These are phyloP conservation scores for Drosophila suboccidentalis DNA, from an alignment of 2,888 invertebrate species.

Conservation along the genomic window DNA sequence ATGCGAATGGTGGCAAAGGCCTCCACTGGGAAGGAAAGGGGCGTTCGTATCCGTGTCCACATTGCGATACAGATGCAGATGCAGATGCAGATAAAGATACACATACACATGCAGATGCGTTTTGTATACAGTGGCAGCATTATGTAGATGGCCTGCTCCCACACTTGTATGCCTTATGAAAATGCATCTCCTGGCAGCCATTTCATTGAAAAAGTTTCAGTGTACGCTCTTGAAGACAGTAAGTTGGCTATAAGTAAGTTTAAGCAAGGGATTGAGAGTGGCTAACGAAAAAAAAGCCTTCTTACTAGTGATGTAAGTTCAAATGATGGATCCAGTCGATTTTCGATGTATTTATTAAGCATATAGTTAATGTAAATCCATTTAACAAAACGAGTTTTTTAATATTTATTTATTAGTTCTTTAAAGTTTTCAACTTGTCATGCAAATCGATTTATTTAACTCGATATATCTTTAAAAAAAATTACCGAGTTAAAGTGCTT, in stretches of 20 bases:
- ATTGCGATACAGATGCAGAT: constrained; percentile 46
- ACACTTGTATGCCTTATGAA: constrained; percentile 23
- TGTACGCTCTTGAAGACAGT: constrained; percentile 15
- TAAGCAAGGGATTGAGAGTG: background rate
- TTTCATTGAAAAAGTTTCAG: constrained; percentile 38
- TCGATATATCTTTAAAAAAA: too few relatives aligned
- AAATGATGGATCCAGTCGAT: too few relatives aligned
- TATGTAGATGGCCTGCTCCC: constrained; percentile 35
- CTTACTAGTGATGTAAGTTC: too few relatives aligned
- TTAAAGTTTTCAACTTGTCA: too few relatives aligned
- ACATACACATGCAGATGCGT: constrained; percentile 34
- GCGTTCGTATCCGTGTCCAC: constrained; percentile 24
- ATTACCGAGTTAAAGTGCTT: too few relatives aligned
- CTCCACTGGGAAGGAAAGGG: background rate
- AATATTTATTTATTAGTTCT: too few relatives aligned
- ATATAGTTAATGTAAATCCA: too few relatives aligned
- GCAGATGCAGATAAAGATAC: constrained; percentile 36
- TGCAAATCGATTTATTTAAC: too few relatives aligned
- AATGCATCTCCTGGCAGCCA: constrained; percentile 37
- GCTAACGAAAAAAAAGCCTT: background rate
- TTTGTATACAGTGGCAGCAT: constrained; percentile 17
- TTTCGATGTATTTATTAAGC: too few relatives aligned
- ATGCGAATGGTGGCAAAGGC: constrained; percentile 46
- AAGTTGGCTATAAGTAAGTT: background rate
- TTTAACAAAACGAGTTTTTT: too few relatives aligned